Conservation (phyloP, 2,113 vertebrate species). For the Platysternon megacephalum region DNA sequence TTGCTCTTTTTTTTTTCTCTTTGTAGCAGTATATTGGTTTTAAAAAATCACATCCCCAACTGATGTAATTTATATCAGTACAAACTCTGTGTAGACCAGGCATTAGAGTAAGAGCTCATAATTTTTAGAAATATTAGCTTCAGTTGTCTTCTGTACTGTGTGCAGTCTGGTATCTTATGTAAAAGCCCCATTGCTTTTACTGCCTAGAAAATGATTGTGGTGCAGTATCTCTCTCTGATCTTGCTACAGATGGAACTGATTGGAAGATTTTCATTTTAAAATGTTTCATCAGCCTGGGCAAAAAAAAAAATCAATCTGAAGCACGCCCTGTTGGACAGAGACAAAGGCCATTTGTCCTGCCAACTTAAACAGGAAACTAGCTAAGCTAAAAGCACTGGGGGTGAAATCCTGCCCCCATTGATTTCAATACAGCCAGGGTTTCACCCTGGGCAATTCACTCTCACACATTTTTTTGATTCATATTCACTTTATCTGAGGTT, state of each 20-base stretch:
- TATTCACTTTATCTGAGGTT: background rate
- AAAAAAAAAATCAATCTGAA: background rate
- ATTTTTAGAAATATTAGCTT: background rate
- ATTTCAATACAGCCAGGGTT: background rate
- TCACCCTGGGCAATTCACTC: background rate
- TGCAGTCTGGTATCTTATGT: background rate
- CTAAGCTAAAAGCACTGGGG: background rate
- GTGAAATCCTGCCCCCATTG: background rate
- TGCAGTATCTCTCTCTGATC: background rate
- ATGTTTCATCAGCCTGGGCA: background rate
- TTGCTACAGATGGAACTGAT: background rate
- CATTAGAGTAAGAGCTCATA: background rate
- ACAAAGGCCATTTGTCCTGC: conserved; percentile 19
- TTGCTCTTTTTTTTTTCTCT: background rate
- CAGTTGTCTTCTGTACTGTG: background rate
- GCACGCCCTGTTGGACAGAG: background rate
- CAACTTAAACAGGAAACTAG: conserved; percentile 18
- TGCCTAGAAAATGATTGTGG: background rate
- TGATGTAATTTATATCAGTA: background rate
- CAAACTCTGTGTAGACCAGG: background rate
- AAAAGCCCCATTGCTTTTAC: background rate
- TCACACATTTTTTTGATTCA: background rate
- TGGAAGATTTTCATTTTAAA: conserved; percentile 8
- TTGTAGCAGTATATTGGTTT: background rate
- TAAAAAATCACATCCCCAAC: background rate